phyloP scores from a whole-genome alignment of 2,888 invertebrate genomes.

The Emesis russula region DNA sequence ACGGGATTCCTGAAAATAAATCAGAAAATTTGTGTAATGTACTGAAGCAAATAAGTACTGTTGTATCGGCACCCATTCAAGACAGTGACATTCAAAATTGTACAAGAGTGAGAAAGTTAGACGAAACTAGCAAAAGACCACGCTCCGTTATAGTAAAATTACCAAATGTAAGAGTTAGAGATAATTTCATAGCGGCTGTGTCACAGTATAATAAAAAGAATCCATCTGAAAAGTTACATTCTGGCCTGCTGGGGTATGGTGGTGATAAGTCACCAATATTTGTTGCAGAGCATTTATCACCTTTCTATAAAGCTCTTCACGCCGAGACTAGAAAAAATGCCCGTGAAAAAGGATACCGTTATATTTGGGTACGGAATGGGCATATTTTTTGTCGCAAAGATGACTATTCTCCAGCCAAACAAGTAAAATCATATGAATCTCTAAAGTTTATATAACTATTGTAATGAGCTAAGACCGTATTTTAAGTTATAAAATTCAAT shows the following conservation, averaged over 20 bases:
- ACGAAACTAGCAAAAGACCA: conserved; percentile 23
- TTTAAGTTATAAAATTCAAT: conserved; percentile 47
- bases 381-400: conserved; percentile 58
- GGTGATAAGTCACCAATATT: conserved; percentile 41
- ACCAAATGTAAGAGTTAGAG: too few species aligned
- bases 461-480: background rate
- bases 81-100: too few species aligned
- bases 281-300: conserved; percentile 59
- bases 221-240: conserved; percentile 53
- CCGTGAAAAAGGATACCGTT: conserved; percentile 43
- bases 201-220: conserved; percentile 68
- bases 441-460: conserved; percentile 42
- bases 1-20: conserved; percentile 47
- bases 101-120: conserved; percentile 39
- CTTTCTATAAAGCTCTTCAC: conserved; percentile 44
- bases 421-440: conserved; percentile 46
- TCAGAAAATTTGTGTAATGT: background rate
- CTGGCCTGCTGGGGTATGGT: conserved; percentile 45
- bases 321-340: conserved; percentile 48
- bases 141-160: conserved; percentile 38
- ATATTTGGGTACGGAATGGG: conserved; percentile 63
- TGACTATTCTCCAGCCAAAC: conserved; percentile 51
- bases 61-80: too few species aligned
- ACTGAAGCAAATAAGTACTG: too few species aligned
- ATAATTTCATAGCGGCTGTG: conserved; percentile 64